Conservation (phyloP, 2,797 vertebrate genomes). For the Carapus acus region DNA sequence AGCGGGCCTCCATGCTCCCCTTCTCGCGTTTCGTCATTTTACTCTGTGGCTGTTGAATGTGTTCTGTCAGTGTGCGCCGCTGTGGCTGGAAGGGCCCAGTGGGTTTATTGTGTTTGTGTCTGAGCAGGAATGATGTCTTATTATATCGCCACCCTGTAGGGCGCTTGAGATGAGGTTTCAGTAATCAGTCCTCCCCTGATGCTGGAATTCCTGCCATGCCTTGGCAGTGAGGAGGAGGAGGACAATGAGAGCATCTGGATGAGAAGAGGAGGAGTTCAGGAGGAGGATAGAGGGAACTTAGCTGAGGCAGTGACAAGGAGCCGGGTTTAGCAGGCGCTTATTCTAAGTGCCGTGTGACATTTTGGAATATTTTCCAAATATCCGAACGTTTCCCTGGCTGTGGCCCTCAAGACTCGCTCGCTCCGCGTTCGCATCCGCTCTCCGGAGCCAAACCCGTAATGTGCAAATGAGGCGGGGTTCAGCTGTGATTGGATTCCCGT, state of each 20-base stretch:
- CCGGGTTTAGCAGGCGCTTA: too few relatives aligned
- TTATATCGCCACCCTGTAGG: conserved; percentile 26
- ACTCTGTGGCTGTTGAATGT: conserved; percentile 3
- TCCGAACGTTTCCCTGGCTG: too few relatives aligned
- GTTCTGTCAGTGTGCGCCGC: not conserved
- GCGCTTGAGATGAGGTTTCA: conserved; percentile 16
- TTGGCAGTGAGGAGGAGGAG: not conserved
- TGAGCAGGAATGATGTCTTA: conserved; percentile 10
- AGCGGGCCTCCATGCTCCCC: conserved; percentile 5
- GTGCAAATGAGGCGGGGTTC: conserved; percentile 21
- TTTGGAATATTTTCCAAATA: too few relatives aligned
- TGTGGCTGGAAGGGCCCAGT: conserved; percentile 9
- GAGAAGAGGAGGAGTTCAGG: conserved; percentile 4
- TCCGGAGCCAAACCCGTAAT: too few relatives aligned
- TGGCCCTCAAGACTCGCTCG: too few relatives aligned
- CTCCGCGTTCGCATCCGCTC: too few relatives aligned
- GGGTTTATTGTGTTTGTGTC: conserved; percentile 14
- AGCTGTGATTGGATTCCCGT: conserved; percentile 21
- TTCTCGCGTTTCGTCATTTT: conserved; percentile 4
- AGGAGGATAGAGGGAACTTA: not conserved
- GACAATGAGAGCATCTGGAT: not conserved
- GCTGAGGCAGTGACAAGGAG: too few relatives aligned
- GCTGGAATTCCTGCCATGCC: not conserved
- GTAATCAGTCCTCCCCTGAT: conserved; percentile 2
- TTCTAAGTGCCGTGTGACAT: too few relatives aligned